phyloP scores from a whole-genome alignment of 2,113 vertebrate species.

The Coturnix japonica region DNA sequence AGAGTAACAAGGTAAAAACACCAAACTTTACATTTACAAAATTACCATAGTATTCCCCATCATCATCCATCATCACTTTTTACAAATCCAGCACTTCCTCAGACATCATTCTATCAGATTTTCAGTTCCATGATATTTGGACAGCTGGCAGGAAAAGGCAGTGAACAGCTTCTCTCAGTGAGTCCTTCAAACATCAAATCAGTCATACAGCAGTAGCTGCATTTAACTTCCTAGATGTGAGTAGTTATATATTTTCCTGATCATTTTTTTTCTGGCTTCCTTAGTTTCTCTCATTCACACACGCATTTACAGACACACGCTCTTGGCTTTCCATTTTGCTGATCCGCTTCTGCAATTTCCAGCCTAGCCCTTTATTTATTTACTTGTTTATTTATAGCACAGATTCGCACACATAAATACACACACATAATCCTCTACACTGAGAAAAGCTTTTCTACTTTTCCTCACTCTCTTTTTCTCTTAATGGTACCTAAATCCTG shows the following conservation, averaged over 20 bases:
- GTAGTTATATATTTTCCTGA: neutral
- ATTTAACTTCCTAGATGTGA: neutral
- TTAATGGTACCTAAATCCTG: neutral
- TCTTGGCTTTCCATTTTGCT: neutral
- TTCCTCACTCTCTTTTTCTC: neutral
- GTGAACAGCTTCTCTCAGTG: fast-evolving
- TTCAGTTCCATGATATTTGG: neutral
- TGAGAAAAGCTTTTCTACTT: neutral
- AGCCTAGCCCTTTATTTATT: neutral
- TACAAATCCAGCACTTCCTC: neutral
- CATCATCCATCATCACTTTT: neutral
- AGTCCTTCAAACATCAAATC: neutral
- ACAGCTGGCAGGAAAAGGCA: neutral
- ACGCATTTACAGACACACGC: neutral
- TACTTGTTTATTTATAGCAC: neutral
- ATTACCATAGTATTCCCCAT: neutral
- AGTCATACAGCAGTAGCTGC: neutral
- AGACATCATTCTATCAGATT: neutral
- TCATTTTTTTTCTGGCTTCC: neutral
- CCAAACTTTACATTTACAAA: neutral
- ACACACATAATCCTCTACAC: neutral
- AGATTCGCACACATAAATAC: neutral
- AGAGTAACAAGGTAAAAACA: neutral
- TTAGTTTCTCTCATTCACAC: neutral
- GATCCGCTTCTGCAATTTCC: neutral